A percentile compares a stretch with the other conserved stretches of the same genome.
These are phyloP conservation scores for Lasioglossum calceatum DNA, from an alignment of 2,888 invertebrate species.

Conservation along the genomic window DNA sequence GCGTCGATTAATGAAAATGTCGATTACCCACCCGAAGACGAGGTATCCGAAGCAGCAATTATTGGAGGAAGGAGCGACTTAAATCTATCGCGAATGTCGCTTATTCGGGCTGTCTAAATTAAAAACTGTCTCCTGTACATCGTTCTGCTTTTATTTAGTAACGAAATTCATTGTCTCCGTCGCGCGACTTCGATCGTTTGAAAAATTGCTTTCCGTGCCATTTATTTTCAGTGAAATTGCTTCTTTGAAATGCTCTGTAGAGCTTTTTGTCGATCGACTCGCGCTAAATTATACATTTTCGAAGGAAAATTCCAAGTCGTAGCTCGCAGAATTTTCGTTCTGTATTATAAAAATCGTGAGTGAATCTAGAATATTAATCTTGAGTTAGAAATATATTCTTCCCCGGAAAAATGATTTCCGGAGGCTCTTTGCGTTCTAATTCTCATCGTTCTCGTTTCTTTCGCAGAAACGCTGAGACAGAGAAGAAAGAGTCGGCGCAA, in stretches of 20 bases:
- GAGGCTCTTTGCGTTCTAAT: not conserved
- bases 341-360: not conserved
- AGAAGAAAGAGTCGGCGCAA: not conserved
- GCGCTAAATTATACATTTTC: not conserved
- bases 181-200: not conserved
- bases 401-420: not conserved
- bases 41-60: constrained; percentile 38
- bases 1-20: constrained; percentile 53
- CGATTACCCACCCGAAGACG: constrained; percentile 23
- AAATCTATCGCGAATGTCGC: constrained; percentile 12
- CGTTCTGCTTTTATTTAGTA: not conserved
- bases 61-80: not conserved
- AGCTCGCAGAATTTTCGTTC: not conserved
- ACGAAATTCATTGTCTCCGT: not conserved
- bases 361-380: not conserved
- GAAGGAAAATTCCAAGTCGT: not conserved
- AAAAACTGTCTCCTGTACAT: not conserved
- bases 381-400: not conserved
- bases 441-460: not conserved
- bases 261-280: not conserved
- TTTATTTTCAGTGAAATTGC: not conserved
- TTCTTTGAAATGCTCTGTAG: not conserved
- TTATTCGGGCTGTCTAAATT: not conserved
- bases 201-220: not conserved
- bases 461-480: not conserved